Evolutionary conservation across 2,888 invertebrate species (phyloP).

Genomic region (Agrochola circellaris): DNA sequence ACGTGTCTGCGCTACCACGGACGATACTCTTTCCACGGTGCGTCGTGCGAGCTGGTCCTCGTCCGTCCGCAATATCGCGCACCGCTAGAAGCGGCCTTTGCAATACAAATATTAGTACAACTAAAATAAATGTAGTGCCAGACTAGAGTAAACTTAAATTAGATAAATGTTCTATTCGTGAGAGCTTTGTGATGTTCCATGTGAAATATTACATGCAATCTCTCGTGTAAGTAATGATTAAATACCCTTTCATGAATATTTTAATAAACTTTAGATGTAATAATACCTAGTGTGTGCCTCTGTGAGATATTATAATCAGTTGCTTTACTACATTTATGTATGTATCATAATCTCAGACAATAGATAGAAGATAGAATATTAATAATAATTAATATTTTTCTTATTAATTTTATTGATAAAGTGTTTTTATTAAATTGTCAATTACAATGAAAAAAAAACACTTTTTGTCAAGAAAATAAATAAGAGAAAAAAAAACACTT

Average conservation of each 20-base stretch:
- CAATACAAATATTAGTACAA: constrained; percentile 1
- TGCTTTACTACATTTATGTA: neutral
- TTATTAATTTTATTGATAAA: too few relatives aligned
- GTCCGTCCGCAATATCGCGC: too few relatives aligned
- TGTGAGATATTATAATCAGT: neutral
- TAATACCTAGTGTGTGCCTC: neutral
- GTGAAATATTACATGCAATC: constrained; percentile 22
- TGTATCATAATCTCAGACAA: neutral
- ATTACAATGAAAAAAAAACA: too few relatives aligned
- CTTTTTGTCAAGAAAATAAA: too few relatives aligned
- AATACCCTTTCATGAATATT: constrained; percentile 17
- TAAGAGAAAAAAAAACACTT: too few relatives aligned
- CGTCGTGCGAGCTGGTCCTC: too few relatives aligned
- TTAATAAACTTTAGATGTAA: neutral
- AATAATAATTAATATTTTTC: too few relatives aligned
- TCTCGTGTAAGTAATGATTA: constrained; percentile 26
- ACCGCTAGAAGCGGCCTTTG: too few relatives aligned
- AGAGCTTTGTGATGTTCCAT: constrained; percentile 11
- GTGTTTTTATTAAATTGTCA: too few relatives aligned
- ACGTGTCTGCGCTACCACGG: too few relatives aligned
- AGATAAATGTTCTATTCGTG: constrained; percentile 28
- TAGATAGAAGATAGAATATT: too few relatives aligned
- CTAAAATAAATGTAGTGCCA: constrained; percentile 30
- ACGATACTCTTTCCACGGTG: too few relatives aligned
- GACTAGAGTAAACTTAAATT: constrained; percentile 20